Evolutionary conservation across 2,888 invertebrate genomes (phyloP), one percentile per base, ranked within the genome.

Genomic region (Psylliodes chrysocephalus): DNA sequence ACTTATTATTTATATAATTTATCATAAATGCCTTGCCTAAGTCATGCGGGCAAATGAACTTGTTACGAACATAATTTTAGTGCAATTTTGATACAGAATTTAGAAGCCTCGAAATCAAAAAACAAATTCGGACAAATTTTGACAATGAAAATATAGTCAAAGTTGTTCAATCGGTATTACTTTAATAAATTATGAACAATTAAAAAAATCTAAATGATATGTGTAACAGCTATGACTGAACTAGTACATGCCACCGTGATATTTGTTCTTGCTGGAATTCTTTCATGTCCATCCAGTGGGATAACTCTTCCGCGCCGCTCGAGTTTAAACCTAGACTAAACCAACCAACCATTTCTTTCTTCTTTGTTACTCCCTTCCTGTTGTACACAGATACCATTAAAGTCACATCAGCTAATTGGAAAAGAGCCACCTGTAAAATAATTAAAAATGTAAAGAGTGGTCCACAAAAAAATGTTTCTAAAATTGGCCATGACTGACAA

Each of bases 331-430:
- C 97, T 62, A 97, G 84, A 66, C 95, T 93, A 84, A 97, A 95
- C 96, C 97, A 97, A 65, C 97, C 97, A 72, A 97, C 93, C 93
- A 96, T 94, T 82, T 97, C 96, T 79, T 96, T 94, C 72, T 94
- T 91, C 81, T 96, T 97, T 72, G 92, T 91, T 81, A 96, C 94
- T 73, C 95, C 91, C 69, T 94, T 91, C 81, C 95, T 93, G 78
- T 90, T 90, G 86, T 96, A 96, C 61, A 96, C 94, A 0, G 95
- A 94, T 68, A 96, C 89, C 91, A 96, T 95, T 70, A 97, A 86
- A 1, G 96, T 97, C 56, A 97, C 96, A 78, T 97, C 97, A 40
- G 92, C 94, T 66, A 97, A 85, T 85, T 97, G 97, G 82, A 96
- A 97, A 71, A 96, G 86, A 38, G 97, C 95, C 78, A 97, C 95